A percentile compares a stretch with the other conserved stretches of the same genome.
phyloP scores from a whole-genome alignment of 2,797 vertebrate genomes.

The Eospalax fontanierii region DNA sequence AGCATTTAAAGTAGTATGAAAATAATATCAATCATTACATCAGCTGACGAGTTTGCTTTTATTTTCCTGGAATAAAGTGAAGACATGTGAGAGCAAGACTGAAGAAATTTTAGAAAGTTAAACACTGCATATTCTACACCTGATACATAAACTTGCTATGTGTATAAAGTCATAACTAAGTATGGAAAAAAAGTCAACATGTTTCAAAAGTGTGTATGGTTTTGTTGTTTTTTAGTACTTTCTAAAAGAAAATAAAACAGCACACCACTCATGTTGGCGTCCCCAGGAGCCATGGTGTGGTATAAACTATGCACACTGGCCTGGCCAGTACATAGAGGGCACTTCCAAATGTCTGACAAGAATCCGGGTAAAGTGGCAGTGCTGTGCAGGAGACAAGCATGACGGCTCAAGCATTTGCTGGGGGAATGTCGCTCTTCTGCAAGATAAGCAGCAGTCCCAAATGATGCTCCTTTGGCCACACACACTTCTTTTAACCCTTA shows the following conservation, averaged over 20 bases:
- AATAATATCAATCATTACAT: too few relatives aligned
- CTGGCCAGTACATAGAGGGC: background rate
- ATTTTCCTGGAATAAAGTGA: too few relatives aligned
- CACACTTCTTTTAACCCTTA: background rate
- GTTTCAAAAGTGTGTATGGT: too few relatives aligned
- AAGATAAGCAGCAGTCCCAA: background rate
- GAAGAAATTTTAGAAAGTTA: too few relatives aligned
- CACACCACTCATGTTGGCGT: background rate
- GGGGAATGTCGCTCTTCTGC: background rate
- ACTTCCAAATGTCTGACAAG: conserved; percentile 17
- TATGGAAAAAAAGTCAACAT: too few relatives aligned
- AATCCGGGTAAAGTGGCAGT: conserved; percentile 24
- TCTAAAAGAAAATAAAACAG: conserved; percentile 9
- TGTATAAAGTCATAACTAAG: too few relatives aligned
- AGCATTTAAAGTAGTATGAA: too few relatives aligned
- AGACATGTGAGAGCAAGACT: too few relatives aligned
- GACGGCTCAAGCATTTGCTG: background rate
- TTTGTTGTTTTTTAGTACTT: too few relatives aligned
- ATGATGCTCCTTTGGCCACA: background rate
- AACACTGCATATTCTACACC: too few relatives aligned
- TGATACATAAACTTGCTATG: too few relatives aligned
- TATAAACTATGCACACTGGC: background rate
- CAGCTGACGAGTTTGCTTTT: too few relatives aligned
- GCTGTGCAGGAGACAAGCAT: background rate
- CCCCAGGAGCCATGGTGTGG: background rate